Percentiles rank a stretch among this genome's conserved stretches.
Conservation (phyloP, 2,888 invertebrate genomes). For the Acanthosepion lycidas region DNA sequence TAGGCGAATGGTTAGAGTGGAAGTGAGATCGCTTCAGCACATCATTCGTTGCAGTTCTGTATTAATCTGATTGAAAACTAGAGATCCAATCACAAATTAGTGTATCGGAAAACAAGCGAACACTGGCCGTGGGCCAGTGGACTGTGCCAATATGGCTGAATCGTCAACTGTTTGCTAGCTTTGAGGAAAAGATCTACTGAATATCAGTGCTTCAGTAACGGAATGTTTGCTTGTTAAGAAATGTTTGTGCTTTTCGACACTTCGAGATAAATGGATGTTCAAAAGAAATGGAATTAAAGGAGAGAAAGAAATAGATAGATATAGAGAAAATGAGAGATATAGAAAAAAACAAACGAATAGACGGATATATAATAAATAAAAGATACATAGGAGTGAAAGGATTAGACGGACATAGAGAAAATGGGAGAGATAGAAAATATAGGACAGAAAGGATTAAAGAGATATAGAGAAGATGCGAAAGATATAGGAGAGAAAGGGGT, state of each 20-base stretch:
- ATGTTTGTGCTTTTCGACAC: background rate
- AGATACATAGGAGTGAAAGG: too few species aligned
- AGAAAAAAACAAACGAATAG: too few species aligned
- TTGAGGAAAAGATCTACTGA: background rate
- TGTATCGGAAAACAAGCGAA: background rate
- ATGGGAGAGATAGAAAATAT: too few species aligned
- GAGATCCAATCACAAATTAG: constrained; percentile 11
- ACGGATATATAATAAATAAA: too few species aligned
- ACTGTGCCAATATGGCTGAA: constrained; percentile 8
- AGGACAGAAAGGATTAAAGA: too few species aligned
- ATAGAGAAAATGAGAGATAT: background rate
- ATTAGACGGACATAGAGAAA: too few species aligned
- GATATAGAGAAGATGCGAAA: too few species aligned
- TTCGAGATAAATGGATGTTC: background rate
- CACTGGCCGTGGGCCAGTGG: constrained; percentile 5
- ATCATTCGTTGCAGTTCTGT: background rate
- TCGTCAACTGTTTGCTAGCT: background rate
- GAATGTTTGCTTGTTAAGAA: background rate
- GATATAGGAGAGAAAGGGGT: too few species aligned
- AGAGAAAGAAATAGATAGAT: background rate
- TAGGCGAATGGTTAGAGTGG: background rate
- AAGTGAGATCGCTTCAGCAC: background rate
- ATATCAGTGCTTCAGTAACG: background rate
- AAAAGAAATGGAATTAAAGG: background rate
- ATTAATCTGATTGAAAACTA: constrained; percentile 33